Conservation (phyloP, 1,140 invertebrate species). For the Dendrolimus kikuchii region DNA sequence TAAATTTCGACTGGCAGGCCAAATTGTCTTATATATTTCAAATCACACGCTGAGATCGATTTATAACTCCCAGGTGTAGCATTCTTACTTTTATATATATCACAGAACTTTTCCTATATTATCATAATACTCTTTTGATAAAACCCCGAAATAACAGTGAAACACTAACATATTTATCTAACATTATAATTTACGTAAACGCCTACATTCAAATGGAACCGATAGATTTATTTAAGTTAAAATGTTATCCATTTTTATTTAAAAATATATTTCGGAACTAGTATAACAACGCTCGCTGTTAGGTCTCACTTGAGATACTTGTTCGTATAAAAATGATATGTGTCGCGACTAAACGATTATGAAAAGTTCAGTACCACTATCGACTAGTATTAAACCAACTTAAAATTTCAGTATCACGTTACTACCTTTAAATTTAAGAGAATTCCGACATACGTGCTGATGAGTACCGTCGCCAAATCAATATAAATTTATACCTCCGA, state of each 20-base stretch:
- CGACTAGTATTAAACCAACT: constrained; percentile 19
- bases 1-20: background rate
- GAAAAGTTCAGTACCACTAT: constrained; percentile 41
- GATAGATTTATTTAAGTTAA: constrained; percentile 1
- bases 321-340: constrained; percentile 49
- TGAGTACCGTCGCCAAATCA: constrained; percentile 49
- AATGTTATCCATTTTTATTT: background rate
- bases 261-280: background rate
- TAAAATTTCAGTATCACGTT: constrained; percentile 3
- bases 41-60: constrained; percentile 64
- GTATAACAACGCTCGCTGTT: background rate
- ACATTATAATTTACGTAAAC: constrained; percentile 31
- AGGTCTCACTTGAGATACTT: constrained; percentile 5
- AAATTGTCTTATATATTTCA: constrained; percentile 15
- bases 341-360: constrained; percentile 39
- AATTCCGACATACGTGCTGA: constrained; percentile 14
- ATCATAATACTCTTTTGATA: constrained; percentile 58
- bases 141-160: constrained; percentile 26
- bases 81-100: constrained; percentile 59
- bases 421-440: background rate
- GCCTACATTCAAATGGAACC: constrained; percentile 37
- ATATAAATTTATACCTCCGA: constrained; percentile 22
- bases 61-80: constrained; percentile 57
- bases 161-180: constrained; percentile 24
- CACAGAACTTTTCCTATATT: constrained; percentile 62